Conservation (phyloP, 2,113 vertebrate genomes). For the Thalassoma bifasciatum region DNA sequence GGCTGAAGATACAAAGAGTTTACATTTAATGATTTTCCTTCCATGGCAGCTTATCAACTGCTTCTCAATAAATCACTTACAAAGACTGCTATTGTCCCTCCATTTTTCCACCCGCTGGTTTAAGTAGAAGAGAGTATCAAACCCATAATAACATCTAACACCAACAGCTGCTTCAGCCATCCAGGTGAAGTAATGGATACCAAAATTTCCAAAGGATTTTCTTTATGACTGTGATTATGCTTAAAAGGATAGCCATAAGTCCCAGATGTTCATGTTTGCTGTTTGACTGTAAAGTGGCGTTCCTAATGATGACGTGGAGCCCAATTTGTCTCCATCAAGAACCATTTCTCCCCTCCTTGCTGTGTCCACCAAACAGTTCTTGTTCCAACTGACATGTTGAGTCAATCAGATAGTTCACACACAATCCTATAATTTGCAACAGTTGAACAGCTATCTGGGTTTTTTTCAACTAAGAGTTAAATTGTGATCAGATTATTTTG, state of each 20-base stretch:
- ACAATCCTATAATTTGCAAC: too few species aligned
- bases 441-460: too few species aligned
- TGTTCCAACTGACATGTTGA: not conserved
- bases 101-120: conserved; percentile 3
- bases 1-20: not conserved
- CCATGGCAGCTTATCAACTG: not conserved
- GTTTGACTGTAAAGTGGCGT: not conserved
- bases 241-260: not conserved
- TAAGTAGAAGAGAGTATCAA: not conserved
- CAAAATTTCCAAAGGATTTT: not conserved
- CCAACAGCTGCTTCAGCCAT: not conserved
- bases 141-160: not conserved
- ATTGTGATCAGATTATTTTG: too few species aligned
- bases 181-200: not conserved
- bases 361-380: conserved; percentile 10
- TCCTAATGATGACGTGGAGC: conserved; percentile 19
- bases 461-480: too few species aligned
- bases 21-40: not conserved
- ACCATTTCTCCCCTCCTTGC: conserved; percentile 51
- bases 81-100: conserved; percentile 37
- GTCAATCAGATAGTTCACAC: not conserved
- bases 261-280: not conserved
- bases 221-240: not conserved
- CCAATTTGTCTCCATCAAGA: conserved; percentile 42
- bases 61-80: not conserved